Percentiles rank a stretch among this genome's conserved stretches.
Evolutionary conservation across 2,888 invertebrate genomes (phyloP).

Genomic region (Brassicogethes aeneus): DNA sequence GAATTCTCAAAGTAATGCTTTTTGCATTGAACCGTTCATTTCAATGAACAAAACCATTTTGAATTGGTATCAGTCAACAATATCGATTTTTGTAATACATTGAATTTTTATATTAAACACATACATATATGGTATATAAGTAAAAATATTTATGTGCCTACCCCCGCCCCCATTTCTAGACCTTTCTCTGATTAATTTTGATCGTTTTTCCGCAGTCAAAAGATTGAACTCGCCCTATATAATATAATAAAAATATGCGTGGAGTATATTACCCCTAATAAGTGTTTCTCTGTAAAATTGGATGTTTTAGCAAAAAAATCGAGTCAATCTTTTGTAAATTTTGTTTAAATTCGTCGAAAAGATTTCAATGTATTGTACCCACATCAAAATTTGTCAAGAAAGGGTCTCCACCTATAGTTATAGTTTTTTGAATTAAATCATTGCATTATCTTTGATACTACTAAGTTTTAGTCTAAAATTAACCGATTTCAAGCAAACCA

Average conservation of each 20-base stretch:
- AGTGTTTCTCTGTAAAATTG: too few relatives aligned
- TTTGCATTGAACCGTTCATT: not conserved
- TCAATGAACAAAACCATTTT: not conserved
- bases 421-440: slow-evolving; percentile 27
- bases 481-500: slow-evolving; percentile 29
- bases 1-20: not conserved
- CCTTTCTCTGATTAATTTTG: slow-evolving; percentile 1
- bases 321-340: slow-evolving; percentile 4
- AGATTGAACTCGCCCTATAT: not conserved
- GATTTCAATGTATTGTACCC: not conserved
- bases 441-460: slow-evolving; percentile 29
- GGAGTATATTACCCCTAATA: too few relatives aligned
- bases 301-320: too few relatives aligned
- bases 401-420: slow-evolving; percentile 33
- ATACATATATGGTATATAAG: not conserved
- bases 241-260: not conserved
- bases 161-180: not conserved
- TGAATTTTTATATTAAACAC: not conserved
- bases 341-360: slow-evolving; percentile 1
- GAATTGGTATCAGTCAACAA: not conserved
- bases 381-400: not conserved
- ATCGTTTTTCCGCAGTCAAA: not conserved
- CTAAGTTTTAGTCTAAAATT: slow-evolving; percentile 28
- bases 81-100: not conserved
- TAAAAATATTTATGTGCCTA: not conserved